phyloP scores from a whole-genome alignment of 1,140 invertebrate genomes.

The Drosophila littoralis region DNA sequence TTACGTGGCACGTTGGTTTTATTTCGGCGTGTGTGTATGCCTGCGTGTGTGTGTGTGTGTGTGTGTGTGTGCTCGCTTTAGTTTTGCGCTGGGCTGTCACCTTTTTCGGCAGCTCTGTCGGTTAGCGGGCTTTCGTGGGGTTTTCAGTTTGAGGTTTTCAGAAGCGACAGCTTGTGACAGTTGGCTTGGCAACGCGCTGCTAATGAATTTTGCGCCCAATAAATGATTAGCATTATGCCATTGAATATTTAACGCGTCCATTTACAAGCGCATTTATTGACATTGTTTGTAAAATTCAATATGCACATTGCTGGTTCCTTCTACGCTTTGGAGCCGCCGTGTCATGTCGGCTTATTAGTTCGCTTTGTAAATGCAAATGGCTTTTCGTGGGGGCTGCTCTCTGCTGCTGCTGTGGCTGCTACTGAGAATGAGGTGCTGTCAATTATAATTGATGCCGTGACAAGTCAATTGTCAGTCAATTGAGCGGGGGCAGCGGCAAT shows the following conservation, averaged over 20 bases:
- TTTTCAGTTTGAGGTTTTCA: slow-evolving; percentile 11
- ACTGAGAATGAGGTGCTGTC: slow-evolving; percentile 34
- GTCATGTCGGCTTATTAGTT: slow-evolving; percentile 59
- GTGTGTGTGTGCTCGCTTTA: neutral
- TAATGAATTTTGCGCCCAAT: slow-evolving; percentile 75
- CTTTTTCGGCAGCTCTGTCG: slow-evolving; percentile 13
- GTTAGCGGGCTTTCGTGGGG: neutral
- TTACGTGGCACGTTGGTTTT: slow-evolving; percentile 1
- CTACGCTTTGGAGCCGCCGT: too few relatives aligned
- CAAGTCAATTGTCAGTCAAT: slow-evolving; percentile 80
- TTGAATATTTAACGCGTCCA: slow-evolving; percentile 73
- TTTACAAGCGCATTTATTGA: slow-evolving; percentile 59
- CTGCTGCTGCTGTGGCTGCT: neutral
- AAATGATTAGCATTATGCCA: slow-evolving; percentile 75
- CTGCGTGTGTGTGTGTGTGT: slow-evolving; percentile 1
- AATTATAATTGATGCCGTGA: slow-evolving; percentile 73
- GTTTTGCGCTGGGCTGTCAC: slow-evolving; percentile 25
- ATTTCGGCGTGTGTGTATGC: neutral
- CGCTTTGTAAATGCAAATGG: slow-evolving; percentile 66
- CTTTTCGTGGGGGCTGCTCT: slow-evolving; percentile 22
- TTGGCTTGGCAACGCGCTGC: slow-evolving; percentile 38
- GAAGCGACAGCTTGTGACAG: slow-evolving; percentile 43
- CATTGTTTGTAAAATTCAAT: slow-evolving; percentile 63
- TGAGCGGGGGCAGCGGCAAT: slow-evolving; percentile 6
- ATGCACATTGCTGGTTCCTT: slow-evolving; percentile 10